Percentiles rank a stretch among this genome's conserved stretches.
phyloP scores from a whole-genome alignment of 1,140 invertebrate genomes.

The Heliothis subflexa region DNA sequence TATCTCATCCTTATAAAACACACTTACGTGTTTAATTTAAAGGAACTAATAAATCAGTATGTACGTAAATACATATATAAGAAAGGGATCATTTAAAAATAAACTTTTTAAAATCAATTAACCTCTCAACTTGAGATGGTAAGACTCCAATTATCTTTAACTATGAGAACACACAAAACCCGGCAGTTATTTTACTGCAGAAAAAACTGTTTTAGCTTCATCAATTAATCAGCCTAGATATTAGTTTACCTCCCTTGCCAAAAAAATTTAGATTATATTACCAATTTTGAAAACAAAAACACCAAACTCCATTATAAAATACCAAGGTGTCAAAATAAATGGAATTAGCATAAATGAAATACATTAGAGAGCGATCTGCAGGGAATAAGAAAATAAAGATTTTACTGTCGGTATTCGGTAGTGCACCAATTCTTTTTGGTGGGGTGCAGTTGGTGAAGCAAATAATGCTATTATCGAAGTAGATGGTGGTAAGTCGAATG shows the following conservation, averaged over 20 bases:
- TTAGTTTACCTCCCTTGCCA: background rate
- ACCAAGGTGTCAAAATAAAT: slow-evolving; percentile 63
- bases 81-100: background rate
- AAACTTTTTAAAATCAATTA: slow-evolving; percentile 16
- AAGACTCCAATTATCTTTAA: slow-evolving; percentile 15
- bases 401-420: slow-evolving; percentile 53
- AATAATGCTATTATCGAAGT: background rate
- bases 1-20: too few relatives aligned
- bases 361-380: slow-evolving; percentile 62
- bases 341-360: slow-evolving; percentile 74
- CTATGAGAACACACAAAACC: slow-evolving; percentile 15
- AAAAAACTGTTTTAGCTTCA: too few relatives aligned
- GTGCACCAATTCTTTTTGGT: slow-evolving; percentile 40
- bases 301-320: slow-evolving; percentile 61
- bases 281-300: slow-evolving; percentile 29
- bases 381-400: slow-evolving; percentile 62
- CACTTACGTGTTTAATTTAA: too few relatives aligned
- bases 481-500: too few relatives aligned
- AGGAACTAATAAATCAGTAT: too few relatives aligned
- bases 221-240: too few relatives aligned
- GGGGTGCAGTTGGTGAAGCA: slow-evolving; percentile 14
- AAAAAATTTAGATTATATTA: background rate
- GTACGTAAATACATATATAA: background rate
- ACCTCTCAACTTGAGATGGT: slow-evolving; percentile 4
- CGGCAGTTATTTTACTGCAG: background rate